Evolutionary conservation across 1,140 invertebrate species (phyloP).

Genomic region (Caerostris darwini): DNA sequence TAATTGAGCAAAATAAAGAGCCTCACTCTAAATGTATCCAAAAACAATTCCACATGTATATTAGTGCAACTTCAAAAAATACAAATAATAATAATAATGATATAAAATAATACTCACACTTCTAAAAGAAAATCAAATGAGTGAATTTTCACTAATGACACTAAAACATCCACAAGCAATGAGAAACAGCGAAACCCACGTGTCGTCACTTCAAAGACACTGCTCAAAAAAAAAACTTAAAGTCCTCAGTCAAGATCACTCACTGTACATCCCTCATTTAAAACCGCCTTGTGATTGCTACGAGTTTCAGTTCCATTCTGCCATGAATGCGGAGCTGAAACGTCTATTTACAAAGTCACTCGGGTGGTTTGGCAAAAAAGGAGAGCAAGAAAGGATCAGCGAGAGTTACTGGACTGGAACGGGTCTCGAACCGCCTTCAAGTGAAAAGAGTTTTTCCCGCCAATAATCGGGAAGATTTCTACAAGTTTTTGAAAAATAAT

Average conservation of each 20-base stretch:
- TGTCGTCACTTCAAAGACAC: not conserved
- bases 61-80: too few species aligned
- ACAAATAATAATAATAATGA: not conserved
- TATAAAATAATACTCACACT: not conserved
- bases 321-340: not conserved
- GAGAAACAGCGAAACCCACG: constrained; percentile 1
- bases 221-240: not conserved
- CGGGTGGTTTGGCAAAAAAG: not conserved
- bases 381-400: not conserved
- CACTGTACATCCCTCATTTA: not conserved
- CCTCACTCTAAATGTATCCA: too few species aligned
- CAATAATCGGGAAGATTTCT: not conserved
- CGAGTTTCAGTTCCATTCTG: constrained; percentile 11
- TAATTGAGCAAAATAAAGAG: too few species aligned
- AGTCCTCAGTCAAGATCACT: not conserved
- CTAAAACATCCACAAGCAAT: constrained; percentile 17
- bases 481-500: not conserved
- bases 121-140: not conserved
- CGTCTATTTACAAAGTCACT: constrained; percentile 14
- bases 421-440: not conserved
- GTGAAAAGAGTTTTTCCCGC: not conserved
- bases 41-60: too few species aligned
- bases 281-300: not conserved
- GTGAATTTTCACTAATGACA: not conserved
- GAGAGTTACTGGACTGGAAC: constrained; percentile 43